Conservation (phyloP, 1,140 invertebrate genomes). For the Elymnias hypermnestra region DNA sequence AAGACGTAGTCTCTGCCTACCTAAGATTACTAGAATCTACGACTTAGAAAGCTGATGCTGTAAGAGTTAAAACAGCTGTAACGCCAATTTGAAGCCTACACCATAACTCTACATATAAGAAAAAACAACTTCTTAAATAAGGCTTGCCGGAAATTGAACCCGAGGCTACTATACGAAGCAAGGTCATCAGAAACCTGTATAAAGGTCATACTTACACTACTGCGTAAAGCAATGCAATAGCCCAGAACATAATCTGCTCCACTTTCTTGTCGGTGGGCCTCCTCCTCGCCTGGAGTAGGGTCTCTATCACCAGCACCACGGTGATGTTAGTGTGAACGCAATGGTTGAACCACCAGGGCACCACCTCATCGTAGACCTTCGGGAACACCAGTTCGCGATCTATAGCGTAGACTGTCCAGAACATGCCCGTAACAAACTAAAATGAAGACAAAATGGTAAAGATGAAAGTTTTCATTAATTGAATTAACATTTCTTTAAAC, state of each 20-base stretch:
- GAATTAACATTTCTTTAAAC: too few species aligned
- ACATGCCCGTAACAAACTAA: conserved; percentile 81
- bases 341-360: conserved; percentile 84
- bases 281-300: conserved; percentile 47
- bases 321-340: conserved; percentile 78
- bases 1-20: too few species aligned
- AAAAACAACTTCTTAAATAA: too few species aligned
- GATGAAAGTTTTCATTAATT: neutral
- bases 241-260: conserved; percentile 33
- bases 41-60: too few species aligned
- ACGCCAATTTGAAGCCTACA: too few species aligned
- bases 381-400: conserved; percentile 84
- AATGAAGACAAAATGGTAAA: conserved; percentile 20
- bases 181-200: too few species aligned
- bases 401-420: conserved; percentile 82
- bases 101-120: too few species aligned
- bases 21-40: too few species aligned
- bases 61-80: too few species aligned
- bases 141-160: too few species aligned
- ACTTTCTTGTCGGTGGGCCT: conserved; percentile 33
- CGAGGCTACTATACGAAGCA: too few species aligned
- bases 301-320: conserved; percentile 63
- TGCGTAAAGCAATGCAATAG: conserved; percentile 39
- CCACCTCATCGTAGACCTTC: conserved; percentile 76
- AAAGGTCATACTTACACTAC: conserved; percentile 63